Base-by-base conservation (phyloP, 2,113 vertebrate genomes). In the Brienomyrus longianalis region DNA sequence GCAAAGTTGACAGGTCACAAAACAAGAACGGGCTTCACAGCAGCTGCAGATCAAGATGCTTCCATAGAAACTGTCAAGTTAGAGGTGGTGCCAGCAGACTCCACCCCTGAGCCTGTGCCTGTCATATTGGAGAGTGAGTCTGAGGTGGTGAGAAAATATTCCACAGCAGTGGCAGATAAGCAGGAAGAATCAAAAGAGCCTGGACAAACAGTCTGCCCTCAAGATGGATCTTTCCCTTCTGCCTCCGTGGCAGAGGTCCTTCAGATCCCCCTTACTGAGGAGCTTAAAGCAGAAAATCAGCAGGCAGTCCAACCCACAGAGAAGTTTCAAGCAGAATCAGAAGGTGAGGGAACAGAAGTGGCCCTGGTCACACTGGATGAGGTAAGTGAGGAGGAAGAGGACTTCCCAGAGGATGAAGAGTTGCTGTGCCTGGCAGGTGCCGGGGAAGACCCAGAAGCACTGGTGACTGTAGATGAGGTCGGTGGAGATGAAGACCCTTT, bases 341-440 rank as follows among this genome's bases (percentile, higher is more conserved):
- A 77, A 62, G 85, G 48, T 43, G 11, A 48, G 17, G 59, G 9
- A 8, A 21, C 45, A 43, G 74, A 52, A 94, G 5, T 92, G 90
- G 3, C 94, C 92, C 70, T 97, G 83, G 95, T 97, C 45, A 97
- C 96, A 1, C 86, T 98, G 92, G 97, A 99, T 43, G 96, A 98
- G 62, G 96, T 98, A 0, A 97, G 96, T 2, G 97, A 97, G 83
- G 97, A 97, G 21, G 97, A 98, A 91, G 97, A 97, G 0, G 92
- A 92, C 9, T 84, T 94, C 50, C 96, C 96, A 0, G 94, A 96
- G 47, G 96, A 97, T 90, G 93, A 96, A 90, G 95, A 96, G 27
- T 87, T 89, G 59, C 88, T 88, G 35, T 85, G 91, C 1, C 74
- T 83, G 5, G 50, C 13, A 2, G 84, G n/a, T 10, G 43, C 45